Conservation (phyloP, 1,140 invertebrate species). For the Amyelois transitella region DNA sequence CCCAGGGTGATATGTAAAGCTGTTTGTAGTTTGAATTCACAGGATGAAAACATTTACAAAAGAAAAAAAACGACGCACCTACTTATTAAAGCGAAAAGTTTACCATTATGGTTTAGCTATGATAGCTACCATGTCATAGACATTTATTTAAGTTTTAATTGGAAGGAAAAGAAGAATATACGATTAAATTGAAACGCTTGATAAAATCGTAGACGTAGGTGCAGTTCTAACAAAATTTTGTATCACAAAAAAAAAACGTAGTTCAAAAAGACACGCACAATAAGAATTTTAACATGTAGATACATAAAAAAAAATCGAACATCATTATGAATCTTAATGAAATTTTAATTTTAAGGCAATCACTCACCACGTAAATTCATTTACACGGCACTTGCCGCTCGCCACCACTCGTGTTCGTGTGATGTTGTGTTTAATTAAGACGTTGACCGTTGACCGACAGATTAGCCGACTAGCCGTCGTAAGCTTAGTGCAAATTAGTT, state of each 20-base stretch:
- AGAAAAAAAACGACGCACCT: too few relatives aligned
- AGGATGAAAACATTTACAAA: too few relatives aligned
- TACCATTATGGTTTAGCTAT: too few relatives aligned
- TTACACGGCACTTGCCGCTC: not conserved
- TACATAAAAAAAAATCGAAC: not conserved
- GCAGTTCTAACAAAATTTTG: not conserved
- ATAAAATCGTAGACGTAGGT: too few relatives aligned
- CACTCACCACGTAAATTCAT: conserved; percentile 6
- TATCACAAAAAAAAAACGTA: not conserved
- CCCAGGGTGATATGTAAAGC: not conserved
- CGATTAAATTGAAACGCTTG: not conserved
- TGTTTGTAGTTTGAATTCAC: too few relatives aligned
- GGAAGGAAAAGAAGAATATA: too few relatives aligned
- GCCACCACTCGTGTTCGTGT: not conserved
- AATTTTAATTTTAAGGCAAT: not conserved
- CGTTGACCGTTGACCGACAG: not conserved
- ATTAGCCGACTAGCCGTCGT: not conserved
- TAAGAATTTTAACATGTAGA: not conserved
- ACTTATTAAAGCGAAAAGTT: too few relatives aligned
- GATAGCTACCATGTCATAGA: too few relatives aligned
- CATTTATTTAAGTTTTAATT: too few relatives aligned
- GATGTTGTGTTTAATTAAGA: conserved; percentile 2
- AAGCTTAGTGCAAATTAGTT: not conserved
- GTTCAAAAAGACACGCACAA: not conserved
- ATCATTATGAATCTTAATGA: not conserved